Base-by-base conservation (phyloP, 2,888 invertebrate species). In the Phorcus lineatus region DNA sequence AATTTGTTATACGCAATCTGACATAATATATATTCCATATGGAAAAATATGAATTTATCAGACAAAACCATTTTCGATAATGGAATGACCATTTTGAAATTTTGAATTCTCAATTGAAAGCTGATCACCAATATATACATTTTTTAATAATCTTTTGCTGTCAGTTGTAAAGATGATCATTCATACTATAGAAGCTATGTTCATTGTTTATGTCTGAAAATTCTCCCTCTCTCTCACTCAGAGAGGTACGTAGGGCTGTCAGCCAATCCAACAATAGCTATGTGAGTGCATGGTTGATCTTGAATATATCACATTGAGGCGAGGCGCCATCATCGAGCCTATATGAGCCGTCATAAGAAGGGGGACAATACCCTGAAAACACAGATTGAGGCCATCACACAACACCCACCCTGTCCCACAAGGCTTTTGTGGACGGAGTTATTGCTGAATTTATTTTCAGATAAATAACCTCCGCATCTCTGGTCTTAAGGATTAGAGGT, bases 281-380 rank as follows among this genome's bases (percentile, higher is more conserved):
- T 19, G 70, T 22, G 55, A 7, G 31, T 28, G 74, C 77, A 40
- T 74, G 70, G 57, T 36, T 36, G 57, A 24, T 22, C 54, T 24
- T 53, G 67, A 75, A 78, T 75, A 70, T 74, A 74, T 40, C 40
- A 24, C 66, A 62, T 81, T 81, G 75, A 74, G 47, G 6, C 16
- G 81, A 81, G 81, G 81, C 81, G 81, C 78, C 81, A 81, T 75
- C 53, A 36, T 57, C 47, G 75, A 81, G 81, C 47, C 47, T 40
- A 24, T 17, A 47, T 13, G 52, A 53, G 53, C 67, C 47, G 24
- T 31, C 36, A 19, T 31, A 40, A 70, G 36, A 36, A 31, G 16
- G 70, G 17, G n/a, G 40, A 70, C 70, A 70, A 70, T 70, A 70
- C 31, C 70, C 16, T 31, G 70, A 70, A 40, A 70, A 70, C 40